Evolutionary conservation across 92 coral and sea anemone genomes (phyloP), one percentile per base, ranked within the genome.

Genomic region (Epizoanthus illoricatus): DNA sequence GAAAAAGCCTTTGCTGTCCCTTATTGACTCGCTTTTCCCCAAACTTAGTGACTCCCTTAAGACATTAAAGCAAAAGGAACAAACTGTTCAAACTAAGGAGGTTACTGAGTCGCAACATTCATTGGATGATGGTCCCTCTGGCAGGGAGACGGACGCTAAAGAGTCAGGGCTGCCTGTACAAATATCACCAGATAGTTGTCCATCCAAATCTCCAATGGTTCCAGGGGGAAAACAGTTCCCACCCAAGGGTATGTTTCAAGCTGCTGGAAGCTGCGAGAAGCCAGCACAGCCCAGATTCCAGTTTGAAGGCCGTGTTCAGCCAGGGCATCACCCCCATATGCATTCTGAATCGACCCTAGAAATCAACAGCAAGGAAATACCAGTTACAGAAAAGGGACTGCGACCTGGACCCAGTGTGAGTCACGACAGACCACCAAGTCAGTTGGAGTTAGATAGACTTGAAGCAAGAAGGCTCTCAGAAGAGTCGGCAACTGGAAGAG

Each of bases 11-110:
- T 83, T 94, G 66, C 65, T 86, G 23, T 63, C 94, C 7, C 85
- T 91, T 60, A 92, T 97, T 81, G 99, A 94, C 74, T 88, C 98
- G 3, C 83, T 94, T 39, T 97, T 91, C 79, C 98, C 98, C 2
- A 91, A 85, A 79, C 92, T 93, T 39, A 89, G 91, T 55, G 92
- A 91, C 87, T 93, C 97, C 24, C 75, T 93, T 66, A 94, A 90
- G 81, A 94, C 94, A 5, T 40, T 94, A 55, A 87, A 88, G 41
- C 89, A 89, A 69, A 81, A 88, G 73, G 93, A 90, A 63, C 81
- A 90, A 58, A 36, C 23, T 8, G 76, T 40, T 54, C 66, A 66
- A 33, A 45, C 33, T 65, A 36, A 20, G 61, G 69, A 56, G 43
- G 23, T 49, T 59, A 7, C 40, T 23, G 69, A 72, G n/a, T 39